Conservation (phyloP, 2,888 invertebrate species). For the Ectobius pallidus region DNA sequence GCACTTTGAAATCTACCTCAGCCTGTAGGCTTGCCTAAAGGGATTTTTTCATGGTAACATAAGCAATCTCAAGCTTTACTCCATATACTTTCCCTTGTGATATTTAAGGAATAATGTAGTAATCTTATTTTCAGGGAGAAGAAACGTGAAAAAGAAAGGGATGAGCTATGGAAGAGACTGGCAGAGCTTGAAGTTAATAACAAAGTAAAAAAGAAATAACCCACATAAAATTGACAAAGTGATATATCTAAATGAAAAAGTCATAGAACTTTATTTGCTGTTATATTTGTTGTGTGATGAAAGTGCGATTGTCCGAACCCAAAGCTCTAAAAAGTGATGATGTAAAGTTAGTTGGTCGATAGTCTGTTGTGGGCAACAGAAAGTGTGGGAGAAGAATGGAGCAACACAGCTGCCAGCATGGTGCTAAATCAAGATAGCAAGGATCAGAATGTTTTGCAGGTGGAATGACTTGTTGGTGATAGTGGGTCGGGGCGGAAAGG, state of each 20-base stretch:
- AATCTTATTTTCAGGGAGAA: slow-evolving; percentile 78
- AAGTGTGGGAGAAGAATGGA: slow-evolving; percentile 1
- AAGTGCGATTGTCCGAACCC: slow-evolving; percentile 40
- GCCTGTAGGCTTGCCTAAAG: too few relatives aligned
- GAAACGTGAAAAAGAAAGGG: slow-evolving; percentile 94
- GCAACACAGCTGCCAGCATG: slow-evolving; percentile 24
- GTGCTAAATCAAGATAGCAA: slow-evolving; percentile 30
- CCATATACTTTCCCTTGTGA: too few relatives aligned
- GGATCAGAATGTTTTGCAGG: background rate
- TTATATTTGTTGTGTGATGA: slow-evolving; percentile 46
- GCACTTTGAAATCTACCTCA: too few relatives aligned
- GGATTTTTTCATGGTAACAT: too few relatives aligned
- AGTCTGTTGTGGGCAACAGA: background rate
- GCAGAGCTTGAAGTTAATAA: slow-evolving; percentile 81
- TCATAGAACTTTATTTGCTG: slow-evolving; percentile 46
- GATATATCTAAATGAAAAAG: slow-evolving; percentile 42
- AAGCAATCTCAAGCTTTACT: too few relatives aligned
- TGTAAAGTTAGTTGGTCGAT: background rate
- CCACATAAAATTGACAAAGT: slow-evolving; percentile 40
- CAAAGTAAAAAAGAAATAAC: slow-evolving; percentile 46
- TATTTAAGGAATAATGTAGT: too few relatives aligned
- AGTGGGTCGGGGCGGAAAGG: slow-evolving; percentile 29
- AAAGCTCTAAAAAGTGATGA: slow-evolving; percentile 27
- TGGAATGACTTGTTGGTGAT: slow-evolving; percentile 31
- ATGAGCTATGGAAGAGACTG: slow-evolving; percentile 96